These are phyloP conservation scores for Tadarida brasiliensis DNA, from an alignment of 2,797 vertebrate genomes.

Conservation along the genomic window DNA sequence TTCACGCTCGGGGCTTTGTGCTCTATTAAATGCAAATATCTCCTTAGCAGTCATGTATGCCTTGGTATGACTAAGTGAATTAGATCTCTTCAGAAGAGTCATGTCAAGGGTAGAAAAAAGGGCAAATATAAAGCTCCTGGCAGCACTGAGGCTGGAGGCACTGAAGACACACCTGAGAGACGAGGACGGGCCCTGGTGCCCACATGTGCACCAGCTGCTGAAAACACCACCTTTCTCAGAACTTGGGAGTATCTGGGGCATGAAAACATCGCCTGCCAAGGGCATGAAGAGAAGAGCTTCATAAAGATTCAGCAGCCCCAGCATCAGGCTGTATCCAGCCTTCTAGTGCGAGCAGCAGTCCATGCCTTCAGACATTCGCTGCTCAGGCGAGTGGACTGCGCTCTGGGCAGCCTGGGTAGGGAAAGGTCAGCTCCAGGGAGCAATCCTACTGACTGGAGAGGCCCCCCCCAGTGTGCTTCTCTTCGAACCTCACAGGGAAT, in stretches of 20 bases:
- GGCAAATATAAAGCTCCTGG: background rate
- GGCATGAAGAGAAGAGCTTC: background rate
- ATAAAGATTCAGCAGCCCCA: background rate
- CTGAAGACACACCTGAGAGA: background rate
- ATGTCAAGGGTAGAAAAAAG: background rate
- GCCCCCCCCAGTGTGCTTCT: background rate
- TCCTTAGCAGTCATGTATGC: background rate
- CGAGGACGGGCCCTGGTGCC: background rate
- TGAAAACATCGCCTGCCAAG: background rate
- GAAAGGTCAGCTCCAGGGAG: background rate
- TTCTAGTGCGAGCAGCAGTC: background rate
- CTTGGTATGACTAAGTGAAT: background rate
- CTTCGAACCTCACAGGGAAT: background rate
- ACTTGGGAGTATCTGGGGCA: background rate
- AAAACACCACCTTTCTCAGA: background rate
- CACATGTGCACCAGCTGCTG: background rate
- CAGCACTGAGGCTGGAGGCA: background rate
- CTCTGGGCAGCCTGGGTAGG: background rate
- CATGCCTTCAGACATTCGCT: background rate
- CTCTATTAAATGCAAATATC: background rate
- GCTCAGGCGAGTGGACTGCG: too few relatives aligned
- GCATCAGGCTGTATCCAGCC: background rate
- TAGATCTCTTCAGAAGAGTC: constrained; percentile 8
- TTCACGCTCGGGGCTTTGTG: background rate
- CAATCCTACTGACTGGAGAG: background rate